phyloP scores from a whole-genome alignment of 2,797 vertebrate species.

The Glossophaga mutica region DNA sequence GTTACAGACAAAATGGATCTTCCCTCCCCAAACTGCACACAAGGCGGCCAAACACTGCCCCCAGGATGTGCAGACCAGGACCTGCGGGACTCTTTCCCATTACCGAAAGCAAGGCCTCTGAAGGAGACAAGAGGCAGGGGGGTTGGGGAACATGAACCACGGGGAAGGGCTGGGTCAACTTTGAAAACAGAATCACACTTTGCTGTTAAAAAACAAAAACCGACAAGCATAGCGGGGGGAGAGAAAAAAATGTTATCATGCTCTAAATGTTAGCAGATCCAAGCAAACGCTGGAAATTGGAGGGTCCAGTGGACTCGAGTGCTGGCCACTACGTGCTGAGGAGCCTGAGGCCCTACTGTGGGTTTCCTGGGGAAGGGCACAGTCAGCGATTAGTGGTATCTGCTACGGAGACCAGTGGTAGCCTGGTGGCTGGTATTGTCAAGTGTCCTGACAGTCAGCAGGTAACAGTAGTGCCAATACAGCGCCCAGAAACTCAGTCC shows the following conservation, averaged over 20 bases:
- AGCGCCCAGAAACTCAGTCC: neutral
- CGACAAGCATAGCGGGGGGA: neutral
- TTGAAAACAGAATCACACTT: neutral
- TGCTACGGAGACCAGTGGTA: neutral
- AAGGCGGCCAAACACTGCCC: neutral
- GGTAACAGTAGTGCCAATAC: neutral
- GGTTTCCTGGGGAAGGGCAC: neutral
- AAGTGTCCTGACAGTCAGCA: neutral
- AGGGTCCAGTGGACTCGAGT: neutral
- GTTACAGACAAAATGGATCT: neutral
- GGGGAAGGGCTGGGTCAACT: neutral
- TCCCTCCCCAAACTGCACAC: neutral
- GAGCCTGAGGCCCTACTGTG: neutral
- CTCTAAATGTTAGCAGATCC: neutral
- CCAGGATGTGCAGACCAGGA: neutral
- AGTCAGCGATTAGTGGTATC: neutral
- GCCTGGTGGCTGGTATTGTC: neutral
- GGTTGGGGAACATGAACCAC: neutral
- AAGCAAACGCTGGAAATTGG: neutral
- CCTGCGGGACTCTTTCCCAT: neutral
- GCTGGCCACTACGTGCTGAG: fast-evolving
- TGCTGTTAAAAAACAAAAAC: neutral
- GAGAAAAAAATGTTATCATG: neutral
- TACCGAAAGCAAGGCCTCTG: neutral
- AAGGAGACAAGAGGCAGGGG: neutral